These are phyloP conservation scores for Amaurobius ferox DNA, from an alignment of 2,888 invertebrate species.

Conservation along the genomic window DNA sequence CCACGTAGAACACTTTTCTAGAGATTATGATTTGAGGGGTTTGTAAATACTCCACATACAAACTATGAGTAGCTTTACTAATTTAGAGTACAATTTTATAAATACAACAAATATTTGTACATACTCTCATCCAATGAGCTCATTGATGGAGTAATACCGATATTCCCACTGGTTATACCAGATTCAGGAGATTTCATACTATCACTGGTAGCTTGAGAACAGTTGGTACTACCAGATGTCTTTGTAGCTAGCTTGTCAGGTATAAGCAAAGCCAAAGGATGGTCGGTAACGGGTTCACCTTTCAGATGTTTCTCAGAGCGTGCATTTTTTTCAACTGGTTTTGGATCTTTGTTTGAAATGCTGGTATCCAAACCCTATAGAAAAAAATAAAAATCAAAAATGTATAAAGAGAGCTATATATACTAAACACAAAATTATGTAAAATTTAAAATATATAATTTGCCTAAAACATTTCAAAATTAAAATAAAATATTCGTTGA, in stretches of 20 bases:
- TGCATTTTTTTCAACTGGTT: slow-evolving; percentile 17
- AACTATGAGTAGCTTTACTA: no score
- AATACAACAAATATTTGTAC: no score
- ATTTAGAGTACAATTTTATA: no score
- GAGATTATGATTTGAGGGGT: no score
- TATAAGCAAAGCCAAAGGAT: slow-evolving; percentile 49
- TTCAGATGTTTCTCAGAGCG: slow-evolving; percentile 57
- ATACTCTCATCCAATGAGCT: slow-evolving; percentile 67
- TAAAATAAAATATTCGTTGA: no score
- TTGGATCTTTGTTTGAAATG: slow-evolving; percentile 19
- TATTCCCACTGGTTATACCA: slow-evolving; percentile 30
- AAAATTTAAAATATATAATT: no score
- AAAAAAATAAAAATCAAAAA: no score
- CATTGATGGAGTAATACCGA: slow-evolving; percentile 49
- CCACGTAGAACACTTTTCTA: no score
- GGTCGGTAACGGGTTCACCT: slow-evolving; percentile 53
- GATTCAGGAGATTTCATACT: slow-evolving; percentile 47
- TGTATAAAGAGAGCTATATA: no score
- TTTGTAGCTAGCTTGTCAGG: background rate
- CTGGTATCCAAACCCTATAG: background rate
- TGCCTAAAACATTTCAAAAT: no score
- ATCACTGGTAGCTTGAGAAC: slow-evolving; percentile 22
- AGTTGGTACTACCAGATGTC: background rate
- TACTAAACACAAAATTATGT: no score
- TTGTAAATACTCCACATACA: no score